These are phyloP conservation scores for Ametastegia equiseti DNA, from an alignment of 2,888 invertebrate species.

Conservation along the genomic window DNA sequence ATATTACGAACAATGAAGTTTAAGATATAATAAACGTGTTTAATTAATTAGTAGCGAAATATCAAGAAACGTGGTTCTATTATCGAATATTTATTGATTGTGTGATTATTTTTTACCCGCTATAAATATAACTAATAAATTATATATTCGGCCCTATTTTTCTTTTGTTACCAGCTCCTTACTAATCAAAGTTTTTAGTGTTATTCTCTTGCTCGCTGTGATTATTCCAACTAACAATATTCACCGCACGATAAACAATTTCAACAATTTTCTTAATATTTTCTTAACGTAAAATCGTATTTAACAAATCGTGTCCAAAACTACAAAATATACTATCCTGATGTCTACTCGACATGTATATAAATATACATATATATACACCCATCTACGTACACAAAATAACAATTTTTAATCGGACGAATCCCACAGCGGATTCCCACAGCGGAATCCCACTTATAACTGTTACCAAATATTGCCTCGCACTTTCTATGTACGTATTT, in stretches of 20 bases:
- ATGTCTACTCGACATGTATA: not conserved
- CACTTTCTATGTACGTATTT: not conserved
- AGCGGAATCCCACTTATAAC: not conserved
- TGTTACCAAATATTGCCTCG: constrained; percentile 15
- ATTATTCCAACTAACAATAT: constrained; percentile 6
- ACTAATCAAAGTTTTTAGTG: not conserved
- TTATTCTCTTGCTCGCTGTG: not conserved
- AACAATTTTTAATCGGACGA: not conserved
- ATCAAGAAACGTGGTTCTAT: constrained; percentile 27
- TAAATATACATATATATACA: no score
- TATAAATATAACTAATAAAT: constrained; percentile 19
- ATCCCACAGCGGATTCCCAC: not conserved
- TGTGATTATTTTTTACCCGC: constrained; percentile 41
- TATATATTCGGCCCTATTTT: not conserved
- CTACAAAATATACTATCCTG: not conserved
- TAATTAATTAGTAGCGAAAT: constrained; percentile 19
- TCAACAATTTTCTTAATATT: not conserved
- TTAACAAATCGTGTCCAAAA: not conserved
- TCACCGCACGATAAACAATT: not conserved
- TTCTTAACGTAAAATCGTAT: not conserved
- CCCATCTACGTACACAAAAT: no score
- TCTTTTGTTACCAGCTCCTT: no score
- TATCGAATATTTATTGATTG: constrained; percentile 27
- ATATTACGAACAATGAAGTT: constrained; percentile 14
- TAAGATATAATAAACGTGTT: not conserved